Conservation (phyloP, 1,140 invertebrate genomes). For the Thaumetopoea pityocampa region DNA sequence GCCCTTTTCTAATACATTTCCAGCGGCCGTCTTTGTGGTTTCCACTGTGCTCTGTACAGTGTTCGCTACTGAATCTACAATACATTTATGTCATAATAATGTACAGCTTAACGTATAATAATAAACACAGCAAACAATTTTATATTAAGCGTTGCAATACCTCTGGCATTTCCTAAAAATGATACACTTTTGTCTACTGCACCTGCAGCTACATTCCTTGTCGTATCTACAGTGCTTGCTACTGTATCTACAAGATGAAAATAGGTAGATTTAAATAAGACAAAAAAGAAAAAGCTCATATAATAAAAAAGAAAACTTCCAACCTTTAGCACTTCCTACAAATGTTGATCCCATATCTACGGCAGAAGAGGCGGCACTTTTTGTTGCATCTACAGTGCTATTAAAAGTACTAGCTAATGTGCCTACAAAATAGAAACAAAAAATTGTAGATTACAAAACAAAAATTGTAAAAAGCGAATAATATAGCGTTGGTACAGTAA, state of each 20-base stretch:
- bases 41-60: conserved; percentile 23
- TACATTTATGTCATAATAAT: too few species aligned
- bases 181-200: conserved; percentile 24
- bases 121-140: too few species aligned
- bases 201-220: conserved; percentile 27
- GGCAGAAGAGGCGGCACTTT: conserved; percentile 32
- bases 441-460: not conserved
- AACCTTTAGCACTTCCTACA: conserved; percentile 39
- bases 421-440: conserved; percentile 25
- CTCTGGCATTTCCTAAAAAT: conserved; percentile 34
- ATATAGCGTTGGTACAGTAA: too few species aligned
- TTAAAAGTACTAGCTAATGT: conserved; percentile 28
- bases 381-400: conserved; percentile 37
- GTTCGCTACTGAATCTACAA: conserved; percentile 29
- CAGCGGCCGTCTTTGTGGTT: conserved; percentile 24
- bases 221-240: conserved; percentile 27
- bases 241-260: conserved; percentile 37
- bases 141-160: too few species aligned
- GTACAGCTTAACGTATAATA: too few species aligned
- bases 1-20: conserved; percentile 21
- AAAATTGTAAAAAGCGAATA: too few species aligned
- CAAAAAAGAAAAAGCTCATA: conserved; percentile 19
- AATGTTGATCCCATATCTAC: conserved; percentile 31
- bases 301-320: too few species aligned
- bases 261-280: too few species aligned